Evolutionary conservation across 2,113 vertebrate species (phyloP).

Genomic region (Laterallus jamaicensis): DNA sequence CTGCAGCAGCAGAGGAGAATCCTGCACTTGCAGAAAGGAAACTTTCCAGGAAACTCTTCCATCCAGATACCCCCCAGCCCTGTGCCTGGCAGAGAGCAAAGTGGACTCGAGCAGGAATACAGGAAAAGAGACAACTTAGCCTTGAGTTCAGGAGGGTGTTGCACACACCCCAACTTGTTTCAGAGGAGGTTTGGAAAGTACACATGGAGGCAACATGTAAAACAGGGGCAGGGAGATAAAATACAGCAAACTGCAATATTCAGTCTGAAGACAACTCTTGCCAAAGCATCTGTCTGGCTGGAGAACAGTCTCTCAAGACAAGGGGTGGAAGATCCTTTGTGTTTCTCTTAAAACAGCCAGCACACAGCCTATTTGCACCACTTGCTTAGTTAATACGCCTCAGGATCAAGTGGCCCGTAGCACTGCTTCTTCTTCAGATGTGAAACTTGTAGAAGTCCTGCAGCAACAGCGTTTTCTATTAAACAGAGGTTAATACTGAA

Average conservation of each 20-base stretch:
- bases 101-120: not conserved
- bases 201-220: not conserved
- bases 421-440: not conserved
- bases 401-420: not conserved
- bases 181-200: not conserved
- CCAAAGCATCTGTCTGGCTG: not conserved
- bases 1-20: not conserved
- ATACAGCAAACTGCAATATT: not conserved
- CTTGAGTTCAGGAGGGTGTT: not conserved
- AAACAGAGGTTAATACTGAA: not conserved
- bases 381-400: not conserved
- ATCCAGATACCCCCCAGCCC: not conserved
- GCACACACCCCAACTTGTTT: not conserved
- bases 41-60: not conserved
- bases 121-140: not conserved
- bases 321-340: not conserved
- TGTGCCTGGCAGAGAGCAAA: not conserved
- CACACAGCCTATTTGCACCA: accelerated
- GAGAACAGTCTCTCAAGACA: not conserved
- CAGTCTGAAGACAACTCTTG: not conserved
- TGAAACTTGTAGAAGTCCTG: not conserved
- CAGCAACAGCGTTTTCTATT: not conserved
- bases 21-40: not conserved
- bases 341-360: not conserved
- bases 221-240: not conserved